Evolutionary conservation across 2,113 vertebrate genomes (phyloP).

Genomic region (Lepidothrix coronata): DNA sequence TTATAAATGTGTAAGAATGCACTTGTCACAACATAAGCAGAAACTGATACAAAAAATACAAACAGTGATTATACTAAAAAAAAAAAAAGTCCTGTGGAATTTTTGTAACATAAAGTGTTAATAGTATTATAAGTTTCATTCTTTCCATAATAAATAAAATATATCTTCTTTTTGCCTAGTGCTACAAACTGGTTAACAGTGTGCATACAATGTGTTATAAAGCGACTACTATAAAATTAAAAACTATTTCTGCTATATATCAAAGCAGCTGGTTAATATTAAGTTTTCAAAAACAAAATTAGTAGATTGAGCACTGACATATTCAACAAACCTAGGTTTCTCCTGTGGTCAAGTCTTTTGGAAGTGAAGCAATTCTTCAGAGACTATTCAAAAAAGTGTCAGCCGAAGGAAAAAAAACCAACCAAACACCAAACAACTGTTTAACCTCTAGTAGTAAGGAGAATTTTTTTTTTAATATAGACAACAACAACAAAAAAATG

Average conservation of each 20-base stretch:
- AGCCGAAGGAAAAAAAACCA: background rate
- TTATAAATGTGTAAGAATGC: background rate
- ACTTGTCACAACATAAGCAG: background rate
- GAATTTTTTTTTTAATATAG: background rate
- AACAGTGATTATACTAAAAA: background rate
- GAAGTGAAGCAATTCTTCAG: background rate
- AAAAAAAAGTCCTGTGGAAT: background rate
- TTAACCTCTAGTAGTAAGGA: background rate
- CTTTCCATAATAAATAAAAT: slow-evolving; percentile 23
- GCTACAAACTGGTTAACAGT: background rate
- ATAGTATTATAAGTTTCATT: background rate
- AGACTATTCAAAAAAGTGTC: background rate
- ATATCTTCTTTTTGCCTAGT: slow-evolving; percentile 19
- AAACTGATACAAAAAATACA: background rate
- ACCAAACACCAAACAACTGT: background rate
- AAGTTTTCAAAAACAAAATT: slow-evolving; percentile 58
- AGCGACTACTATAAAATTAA: slow-evolving; percentile 30
- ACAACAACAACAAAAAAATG: background rate
- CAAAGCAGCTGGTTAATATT: slow-evolving; percentile 69
- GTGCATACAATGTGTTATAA: slow-evolving; percentile 6
- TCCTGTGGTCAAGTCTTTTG: background rate
- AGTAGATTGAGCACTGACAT: slow-evolving; percentile 49
- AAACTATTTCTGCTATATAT: slow-evolving; percentile 8
- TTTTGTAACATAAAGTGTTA: background rate
- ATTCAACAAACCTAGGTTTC: background rate